Base-by-base conservation (phyloP, 2,797 vertebrate species). In the Poeciliopsis turneri region DNA sequence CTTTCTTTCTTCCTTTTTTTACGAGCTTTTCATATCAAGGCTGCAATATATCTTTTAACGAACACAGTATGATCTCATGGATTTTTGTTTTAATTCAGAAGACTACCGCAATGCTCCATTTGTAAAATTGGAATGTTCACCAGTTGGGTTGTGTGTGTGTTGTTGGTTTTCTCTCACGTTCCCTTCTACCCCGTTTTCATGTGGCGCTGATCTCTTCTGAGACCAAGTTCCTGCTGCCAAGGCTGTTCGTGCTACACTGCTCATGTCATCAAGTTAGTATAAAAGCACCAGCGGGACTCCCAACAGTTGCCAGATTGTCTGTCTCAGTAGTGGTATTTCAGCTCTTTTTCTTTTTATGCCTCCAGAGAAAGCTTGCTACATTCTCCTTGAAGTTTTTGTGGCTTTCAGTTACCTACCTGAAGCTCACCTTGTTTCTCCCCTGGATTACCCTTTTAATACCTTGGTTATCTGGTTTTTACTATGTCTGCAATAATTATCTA, bases 401-500 rank as follows among this genome's bases (percentile, higher is more conserved):
- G 28, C 57, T 28, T 59, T 59, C n/a, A 59, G 16, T 59, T 59
- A 59, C 57, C 57, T 66, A 9, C 16, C 23, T 43, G 11, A 69
- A n/a, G 23, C 12, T 69, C 25, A 69, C 66, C 23, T 45, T 7
- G 23, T 43, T 69, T 69, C 23, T 69, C 33, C 18, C 36, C 8
- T 68, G 33, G 66, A 43, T n/a, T n/a, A 15, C 20, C 5, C 18
- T 69, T 41, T n/a, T 69, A 41, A n/a, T 69, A 12, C 25, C 25
- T 7, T n/a, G 5, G 39, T 43, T 69, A n/a, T 39, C 45, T 45
- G 25, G 41, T 69, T 43, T 45, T 41, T 13, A n/a, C 41, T 15
- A n/a, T n/a, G 66, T 69, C 66, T 69, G 39, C 25, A 69, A 69
- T 43, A n/a, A 69, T 69, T 12, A n/a, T 69, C 2, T 43, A 69